A percentile compares a stretch with the other conserved stretches of the same genome.
Evolutionary conservation across 2,888 invertebrate species (phyloP).

Genomic region (Camponotus fellah): DNA sequence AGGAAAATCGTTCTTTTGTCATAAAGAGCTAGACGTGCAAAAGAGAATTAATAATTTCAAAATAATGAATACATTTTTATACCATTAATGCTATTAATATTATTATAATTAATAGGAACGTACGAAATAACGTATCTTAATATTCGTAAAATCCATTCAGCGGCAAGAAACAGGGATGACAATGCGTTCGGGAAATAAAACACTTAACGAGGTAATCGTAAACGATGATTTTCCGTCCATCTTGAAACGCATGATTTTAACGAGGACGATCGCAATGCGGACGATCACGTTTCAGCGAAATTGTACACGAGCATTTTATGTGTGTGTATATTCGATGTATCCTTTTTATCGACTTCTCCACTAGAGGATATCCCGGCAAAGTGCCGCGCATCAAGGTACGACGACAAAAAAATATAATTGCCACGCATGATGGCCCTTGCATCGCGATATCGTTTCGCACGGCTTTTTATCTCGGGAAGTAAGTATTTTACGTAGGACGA

Average conservation of each 20-base stretch:
- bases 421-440: conserved; percentile 36
- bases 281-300: conserved; percentile 29
- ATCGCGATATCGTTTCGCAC: conserved; percentile 4
- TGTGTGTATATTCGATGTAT: conserved; percentile 19
- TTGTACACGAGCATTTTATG: conserved; percentile 14
- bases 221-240: conserved; percentile 71
- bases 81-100: neutral
- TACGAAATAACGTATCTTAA: conserved; percentile 1
- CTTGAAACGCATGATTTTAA: conserved; percentile 54
- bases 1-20: neutral
- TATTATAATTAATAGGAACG: neutral
- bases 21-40: neutral
- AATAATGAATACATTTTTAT: conserved; percentile 1
- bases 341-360: conserved; percentile 22
- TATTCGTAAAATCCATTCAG: neutral
- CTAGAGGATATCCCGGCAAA: conserved; percentile 32
- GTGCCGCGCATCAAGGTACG: conserved; percentile 33
- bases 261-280: conserved; percentile 29
- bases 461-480: conserved; percentile 13
- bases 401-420: conserved; percentile 26
- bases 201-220: conserved; percentile 27
- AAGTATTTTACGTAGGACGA: neutral
- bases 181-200: conserved; percentile 17
- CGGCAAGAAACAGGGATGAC: neutral
- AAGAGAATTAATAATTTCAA: neutral